These are phyloP conservation scores for Oscheius sp. DNA, from an alignment of 2,888 invertebrate genomes.

Conservation along the genomic window DNA sequence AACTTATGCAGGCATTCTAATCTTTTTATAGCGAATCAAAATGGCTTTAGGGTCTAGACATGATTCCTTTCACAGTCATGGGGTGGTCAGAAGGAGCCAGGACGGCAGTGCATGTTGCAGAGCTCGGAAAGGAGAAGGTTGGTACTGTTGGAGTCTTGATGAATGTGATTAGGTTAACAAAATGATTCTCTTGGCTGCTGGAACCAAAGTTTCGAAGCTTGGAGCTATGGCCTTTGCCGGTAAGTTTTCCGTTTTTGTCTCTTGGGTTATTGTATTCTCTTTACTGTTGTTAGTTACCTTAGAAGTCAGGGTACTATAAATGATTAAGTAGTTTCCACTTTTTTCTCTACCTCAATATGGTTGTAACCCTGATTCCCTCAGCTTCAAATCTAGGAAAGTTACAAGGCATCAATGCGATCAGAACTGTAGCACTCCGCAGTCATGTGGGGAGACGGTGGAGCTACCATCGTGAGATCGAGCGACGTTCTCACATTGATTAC, in stretches of 20 bases:
- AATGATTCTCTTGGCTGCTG: conserved; percentile 66
- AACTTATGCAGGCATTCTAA: conserved; percentile 64
- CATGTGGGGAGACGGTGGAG: no score
- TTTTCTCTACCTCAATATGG: neutral
- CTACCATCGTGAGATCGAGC: no score
- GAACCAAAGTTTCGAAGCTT: conserved; percentile 66
- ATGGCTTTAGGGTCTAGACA: conserved; percentile 43
- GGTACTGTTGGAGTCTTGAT: neutral
- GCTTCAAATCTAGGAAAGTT: no score
- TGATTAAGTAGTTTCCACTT: neutral
- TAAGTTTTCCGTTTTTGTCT: conserved; percentile 1
- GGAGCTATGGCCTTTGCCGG: conserved; percentile 72
- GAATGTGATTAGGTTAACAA: conserved; percentile 39
- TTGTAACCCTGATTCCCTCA: no score
- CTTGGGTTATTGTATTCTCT: no score
- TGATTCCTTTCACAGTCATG: conserved; percentile 59
- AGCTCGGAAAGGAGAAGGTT: conserved; percentile 61
- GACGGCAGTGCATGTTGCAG: conserved; percentile 70
- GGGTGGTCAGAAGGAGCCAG: conserved; percentile 68
- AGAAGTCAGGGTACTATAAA: no score
- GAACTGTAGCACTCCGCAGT: no score
- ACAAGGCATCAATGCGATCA: no score
- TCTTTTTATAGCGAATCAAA: neutral
- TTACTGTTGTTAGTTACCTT: no score
- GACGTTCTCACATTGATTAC: no score